Evolutionary conservation across 2,797 vertebrate species (phyloP).

Genomic region (Thalassophryne amazonica): DNA sequence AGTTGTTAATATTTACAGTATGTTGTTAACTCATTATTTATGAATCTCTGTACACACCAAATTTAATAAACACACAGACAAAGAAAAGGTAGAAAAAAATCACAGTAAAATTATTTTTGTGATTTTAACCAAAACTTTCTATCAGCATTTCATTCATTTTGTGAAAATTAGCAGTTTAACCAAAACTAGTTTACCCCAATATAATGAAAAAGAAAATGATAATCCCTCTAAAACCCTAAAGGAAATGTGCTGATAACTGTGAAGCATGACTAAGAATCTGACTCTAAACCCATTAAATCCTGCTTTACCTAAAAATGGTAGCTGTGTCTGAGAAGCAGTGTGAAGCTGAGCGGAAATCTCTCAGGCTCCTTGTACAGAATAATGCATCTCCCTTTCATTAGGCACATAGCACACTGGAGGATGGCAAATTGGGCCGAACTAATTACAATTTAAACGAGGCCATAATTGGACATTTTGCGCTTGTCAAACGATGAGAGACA

Average conservation of each 20-base stretch:
- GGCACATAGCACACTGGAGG: constrained; percentile 78
- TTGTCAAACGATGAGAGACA: constrained; percentile 98
- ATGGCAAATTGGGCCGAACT: constrained; percentile 95
- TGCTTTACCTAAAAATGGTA: constrained; percentile 21
- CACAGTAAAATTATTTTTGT: background rate
- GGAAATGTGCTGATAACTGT: background rate
- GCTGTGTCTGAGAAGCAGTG: constrained; percentile 2
- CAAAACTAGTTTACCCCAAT: no score
- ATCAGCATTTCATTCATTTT: background rate
- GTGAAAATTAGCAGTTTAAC: background rate
- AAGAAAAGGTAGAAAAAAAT: constrained; percentile 35
- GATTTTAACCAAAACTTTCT: background rate
- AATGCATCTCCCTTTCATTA: constrained; percentile 83
- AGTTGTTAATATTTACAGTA: no score
- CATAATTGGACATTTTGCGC: constrained; percentile 99
- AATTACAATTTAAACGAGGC: constrained; percentile 99
- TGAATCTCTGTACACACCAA: no score
- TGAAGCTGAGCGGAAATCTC: constrained; percentile 27
- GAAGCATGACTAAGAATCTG: constrained; percentile 3
- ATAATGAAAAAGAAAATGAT: no score
- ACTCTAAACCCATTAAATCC: constrained; percentile 8
- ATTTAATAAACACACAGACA: constrained; percentile 15
- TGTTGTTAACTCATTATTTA: no score
- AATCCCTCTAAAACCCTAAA: background rate
- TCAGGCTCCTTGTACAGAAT: constrained; percentile 39